phyloP scores from a whole-genome alignment of 2,888 invertebrate genomes.

The Euplexia lucipara region DNA sequence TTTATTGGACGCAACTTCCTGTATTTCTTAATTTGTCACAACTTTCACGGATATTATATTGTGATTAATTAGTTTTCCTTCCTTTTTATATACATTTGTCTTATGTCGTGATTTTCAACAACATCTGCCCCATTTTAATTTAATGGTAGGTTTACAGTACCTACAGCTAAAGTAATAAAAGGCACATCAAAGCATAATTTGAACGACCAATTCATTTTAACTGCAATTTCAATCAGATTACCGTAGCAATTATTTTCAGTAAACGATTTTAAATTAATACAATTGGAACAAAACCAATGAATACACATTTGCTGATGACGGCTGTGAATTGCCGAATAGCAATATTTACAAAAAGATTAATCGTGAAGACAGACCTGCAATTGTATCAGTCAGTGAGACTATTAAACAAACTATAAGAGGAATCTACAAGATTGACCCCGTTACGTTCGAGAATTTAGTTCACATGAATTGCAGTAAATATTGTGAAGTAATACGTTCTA shows the following conservation, averaged over 20 bases:
- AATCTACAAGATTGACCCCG: conserved; percentile 36
- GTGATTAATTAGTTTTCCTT: neutral
- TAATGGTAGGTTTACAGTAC: neutral
- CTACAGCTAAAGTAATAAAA: neutral
- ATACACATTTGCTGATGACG: conserved; percentile 30
- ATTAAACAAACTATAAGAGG: conserved; percentile 34
- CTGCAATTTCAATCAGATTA: conserved; percentile 21
- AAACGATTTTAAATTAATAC: conserved; percentile 21
- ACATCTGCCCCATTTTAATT: neutral
- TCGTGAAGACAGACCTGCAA: conserved; percentile 39
- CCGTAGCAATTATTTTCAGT: conserved; percentile 2
- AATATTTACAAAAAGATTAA: conserved; percentile 52
- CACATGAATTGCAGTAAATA: conserved; percentile 44
- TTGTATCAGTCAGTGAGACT: conserved; percentile 44
- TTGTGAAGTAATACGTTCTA: conserved; percentile 38
- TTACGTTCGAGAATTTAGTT: conserved; percentile 46
- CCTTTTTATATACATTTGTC: neutral
- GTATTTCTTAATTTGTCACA: conserved; percentile 12
- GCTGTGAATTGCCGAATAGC: conserved; percentile 3
- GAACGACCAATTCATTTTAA: conserved; percentile 15
- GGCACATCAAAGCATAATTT: conserved; percentile 18
- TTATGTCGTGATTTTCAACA: neutral
- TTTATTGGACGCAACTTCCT: conserved; percentile 9
- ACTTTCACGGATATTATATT: neutral
- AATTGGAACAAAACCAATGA: conserved; percentile 23